phyloP scores from a whole-genome alignment of 2,797 vertebrate genomes.

The Cyclura pinguis region DNA sequence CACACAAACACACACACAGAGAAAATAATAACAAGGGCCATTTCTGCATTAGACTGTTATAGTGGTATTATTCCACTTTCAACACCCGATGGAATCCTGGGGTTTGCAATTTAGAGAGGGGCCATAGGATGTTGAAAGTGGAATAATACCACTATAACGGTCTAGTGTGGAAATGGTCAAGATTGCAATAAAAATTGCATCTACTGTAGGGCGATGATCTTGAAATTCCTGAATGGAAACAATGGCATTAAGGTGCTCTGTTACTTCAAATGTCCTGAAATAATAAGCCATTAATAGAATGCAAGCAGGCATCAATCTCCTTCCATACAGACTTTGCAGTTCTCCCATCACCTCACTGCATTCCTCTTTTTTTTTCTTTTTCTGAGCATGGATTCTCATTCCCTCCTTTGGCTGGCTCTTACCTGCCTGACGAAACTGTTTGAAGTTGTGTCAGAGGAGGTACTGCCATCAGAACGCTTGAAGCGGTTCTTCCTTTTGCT shows the following conservation, averaged over 20 bases:
- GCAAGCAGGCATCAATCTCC: neutral
- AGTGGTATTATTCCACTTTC: too few relatives aligned
- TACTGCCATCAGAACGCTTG: constrained; percentile 96
- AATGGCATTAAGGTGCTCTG: neutral
- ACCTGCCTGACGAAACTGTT: constrained; percentile 99
- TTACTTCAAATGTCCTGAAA: neutral
- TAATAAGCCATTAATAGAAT: neutral
- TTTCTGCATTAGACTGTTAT: too few relatives aligned
- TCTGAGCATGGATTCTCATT: neutral
- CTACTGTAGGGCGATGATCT: neutral
- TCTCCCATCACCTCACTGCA: neutral
- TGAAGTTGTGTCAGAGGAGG: constrained; percentile 96
- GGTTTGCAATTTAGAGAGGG: too few relatives aligned
- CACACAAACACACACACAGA: too few relatives aligned
- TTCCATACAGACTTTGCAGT: neutral
- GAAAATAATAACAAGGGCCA: neutral
- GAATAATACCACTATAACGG: too few relatives aligned
- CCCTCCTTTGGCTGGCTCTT: constrained; percentile 59
- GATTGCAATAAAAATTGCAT: neutral
- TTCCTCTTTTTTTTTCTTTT: neutral
- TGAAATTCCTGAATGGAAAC: neutral
- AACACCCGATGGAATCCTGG: too few relatives aligned
- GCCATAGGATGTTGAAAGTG: too few relatives aligned
- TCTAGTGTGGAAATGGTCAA: too few relatives aligned
- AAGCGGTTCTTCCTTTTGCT: constrained; percentile 95